Evolutionary conservation across 2,797 vertebrate genomes (phyloP), one percentile per base, ranked within the genome.

Genomic region (Rhynchotus rufescens): DNA sequence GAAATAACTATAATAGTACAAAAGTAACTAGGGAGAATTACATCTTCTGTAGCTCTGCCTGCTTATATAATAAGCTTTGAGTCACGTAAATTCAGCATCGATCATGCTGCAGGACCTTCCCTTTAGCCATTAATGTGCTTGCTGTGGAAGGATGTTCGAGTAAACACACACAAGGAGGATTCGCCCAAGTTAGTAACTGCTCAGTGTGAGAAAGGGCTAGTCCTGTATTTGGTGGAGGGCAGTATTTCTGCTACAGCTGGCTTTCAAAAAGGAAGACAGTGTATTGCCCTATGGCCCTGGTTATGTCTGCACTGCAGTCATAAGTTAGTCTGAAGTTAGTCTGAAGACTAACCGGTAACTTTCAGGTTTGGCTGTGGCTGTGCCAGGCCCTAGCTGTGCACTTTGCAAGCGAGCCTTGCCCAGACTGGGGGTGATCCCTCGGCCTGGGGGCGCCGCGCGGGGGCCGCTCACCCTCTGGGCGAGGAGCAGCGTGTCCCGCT

Each of bases 401-500:
- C 92, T 78, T 83, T 85, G 36, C 44, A 30, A 90, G 38, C 44
- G 80, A 89, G 47, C 92, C 79, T 92, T 67, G 77, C 86, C 88
- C 71, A 81, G 40, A 66, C 28, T 22, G 36, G 26, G 26, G 20
- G 9, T 36, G 36, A 36, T 36, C 36, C 36, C 36, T 36, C 4
- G 36, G 36, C 36, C 9, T 36, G 36, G 36, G 36, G 36, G 9
- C 40, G 40, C 40, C 40, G 84, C 0, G 0, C n/a, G 52, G 82
- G 32, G 7, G 19, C 66, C 12, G n/a, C 97, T 93, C 96, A 99
- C 99, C 98, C 98, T 98, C 95, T 98, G 98, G 17, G 98, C 98
- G 17, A 98, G 87, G 1, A 96, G 90, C 87, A 99, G 97, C 0
- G 94, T 96, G 96, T 99, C 98, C 86, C 22, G 22, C 47, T 49